Evolutionary conservation across 2,797 vertebrate species (phyloP), one percentile per base, ranked within the genome.

Genomic region (Luscinia megarhynchos): DNA sequence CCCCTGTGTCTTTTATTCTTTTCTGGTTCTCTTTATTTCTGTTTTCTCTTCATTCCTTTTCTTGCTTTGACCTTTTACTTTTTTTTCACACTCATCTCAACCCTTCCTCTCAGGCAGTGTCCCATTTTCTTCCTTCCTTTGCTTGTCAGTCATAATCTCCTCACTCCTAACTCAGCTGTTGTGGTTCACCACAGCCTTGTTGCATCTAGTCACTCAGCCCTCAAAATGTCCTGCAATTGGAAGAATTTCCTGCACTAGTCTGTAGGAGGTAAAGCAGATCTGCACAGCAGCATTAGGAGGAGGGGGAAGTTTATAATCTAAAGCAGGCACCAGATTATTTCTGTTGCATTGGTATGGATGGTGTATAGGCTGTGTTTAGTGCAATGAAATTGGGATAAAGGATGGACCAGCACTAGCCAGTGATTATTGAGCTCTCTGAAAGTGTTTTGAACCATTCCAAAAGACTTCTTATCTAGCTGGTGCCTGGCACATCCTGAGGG

Each of bases 71-170:
- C 48, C 70, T 94, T 96, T 93, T 73, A 14, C 9, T 40, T 51
- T 67, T 67, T n/a, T 79, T 43, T 9, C 46, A 38, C 43, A 51
- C 22, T 77, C 38, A 36, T 73, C 41, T 82, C 84, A 84, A 40
- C 12, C 6, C 20, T 84, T 69, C 29, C 62, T 76, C 55, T 84
- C 48, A 78, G 69, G 48, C 54, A 27, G 8, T 59, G 40, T 62
- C 36, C 69, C 40, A 40, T 87, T 91, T 95, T 89, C 45, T 95
- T 76, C 27, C 48, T 89, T 84, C 38, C 24, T 88, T 74, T 88
- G 10, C 55, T 80, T 91, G 67, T 87, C 79, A 84, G 57, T 89
- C 45, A 40, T 57, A 82, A 93, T 73, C 12, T 89, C 40, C 26
- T 90, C 55, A 79, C 14, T 90, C 11, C 27, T 26, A 48, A 40